Evolutionary conservation across 2,797 vertebrate species (phyloP).

Genomic region (Danio choprae): DNA sequence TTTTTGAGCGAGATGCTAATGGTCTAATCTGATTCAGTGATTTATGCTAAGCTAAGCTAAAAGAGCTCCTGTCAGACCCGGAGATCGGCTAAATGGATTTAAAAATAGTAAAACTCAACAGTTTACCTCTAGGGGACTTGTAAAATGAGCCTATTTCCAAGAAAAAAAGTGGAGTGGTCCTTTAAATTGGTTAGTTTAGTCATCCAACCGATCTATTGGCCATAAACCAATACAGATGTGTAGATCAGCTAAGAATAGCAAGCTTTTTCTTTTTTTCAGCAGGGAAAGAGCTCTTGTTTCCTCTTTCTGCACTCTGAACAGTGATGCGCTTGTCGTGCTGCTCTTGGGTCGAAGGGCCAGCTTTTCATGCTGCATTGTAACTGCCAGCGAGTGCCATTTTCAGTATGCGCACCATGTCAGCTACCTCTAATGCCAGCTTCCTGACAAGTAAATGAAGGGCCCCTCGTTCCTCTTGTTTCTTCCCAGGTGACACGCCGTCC

Average conservation of each 20-base stretch:
- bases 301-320: conserved; percentile 18
- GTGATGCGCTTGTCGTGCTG: conserved; percentile 46
- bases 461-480: conserved; percentile 75
- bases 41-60: no score
- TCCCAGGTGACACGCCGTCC: conserved; percentile 80
- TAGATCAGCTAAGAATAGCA: conserved; percentile 3
- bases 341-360: conserved; percentile 61
- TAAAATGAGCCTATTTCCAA: no score
- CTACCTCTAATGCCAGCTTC: conserved; percentile 68
- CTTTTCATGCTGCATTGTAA: conserved; percentile 65
- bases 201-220: background rate
- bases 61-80: no score
- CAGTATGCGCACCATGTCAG: conserved; percentile 71
- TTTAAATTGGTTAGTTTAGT: background rate
- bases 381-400: conserved; percentile 65
- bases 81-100: no score
- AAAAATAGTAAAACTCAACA: no score
- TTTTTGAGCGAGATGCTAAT: no score
- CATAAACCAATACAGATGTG: background rate
- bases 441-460: conserved; percentile 80
- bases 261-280: background rate
- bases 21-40: no score
- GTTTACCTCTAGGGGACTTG: no score
- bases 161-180: background rate
- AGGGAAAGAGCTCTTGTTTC: background rate